Percentiles rank a stretch among this genome's conserved stretches.
These are phyloP conservation scores for Drosophila melanosoma DNA, from an alignment of 2,888 invertebrate species.

Conservation along the genomic window DNA sequence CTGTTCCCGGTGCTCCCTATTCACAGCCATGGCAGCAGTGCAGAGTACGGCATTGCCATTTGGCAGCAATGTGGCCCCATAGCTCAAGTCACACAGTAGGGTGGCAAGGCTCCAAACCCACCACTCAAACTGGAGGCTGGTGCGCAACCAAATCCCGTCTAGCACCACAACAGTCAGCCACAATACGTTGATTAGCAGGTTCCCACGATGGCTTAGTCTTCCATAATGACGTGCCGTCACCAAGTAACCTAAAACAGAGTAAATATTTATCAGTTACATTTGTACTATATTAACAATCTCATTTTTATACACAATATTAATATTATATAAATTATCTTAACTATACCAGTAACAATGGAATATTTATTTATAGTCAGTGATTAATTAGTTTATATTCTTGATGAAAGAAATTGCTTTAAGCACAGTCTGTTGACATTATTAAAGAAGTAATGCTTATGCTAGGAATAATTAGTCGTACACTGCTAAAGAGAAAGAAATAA, in stretches of 20 bases:
- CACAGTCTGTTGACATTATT: neutral
- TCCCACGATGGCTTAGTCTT: slow-evolving; percentile 90
- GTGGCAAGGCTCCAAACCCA: slow-evolving; percentile 88
- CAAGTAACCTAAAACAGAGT: slow-evolving; percentile 83
- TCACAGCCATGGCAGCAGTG: neutral
- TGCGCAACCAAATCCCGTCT: slow-evolving; percentile 89
- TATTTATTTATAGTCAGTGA: neutral
- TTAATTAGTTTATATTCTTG: neutral
- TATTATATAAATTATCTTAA: neutral
- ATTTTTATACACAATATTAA: neutral
- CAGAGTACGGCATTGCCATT: slow-evolving; percentile 85
- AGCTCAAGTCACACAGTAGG: slow-evolving; percentile 88
- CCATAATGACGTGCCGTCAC: slow-evolving; percentile 88
- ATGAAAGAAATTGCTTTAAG: neutral
- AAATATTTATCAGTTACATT: neutral
- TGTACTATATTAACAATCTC: neutral
- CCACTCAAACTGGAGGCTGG: slow-evolving; percentile 86
- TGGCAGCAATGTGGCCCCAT: slow-evolving; percentile 90
- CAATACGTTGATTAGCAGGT: slow-evolving; percentile 88
- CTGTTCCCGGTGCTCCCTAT: slow-evolving; percentile 85
- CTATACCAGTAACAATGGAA: neutral
- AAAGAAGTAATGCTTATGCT: neutral
- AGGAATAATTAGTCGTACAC: neutral
- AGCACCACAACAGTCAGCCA: slow-evolving; percentile 90
- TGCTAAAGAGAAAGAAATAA: neutral